Base-by-base conservation (phyloP, 1,140 invertebrate genomes). In the Archegozetes longisetosus region DNA sequence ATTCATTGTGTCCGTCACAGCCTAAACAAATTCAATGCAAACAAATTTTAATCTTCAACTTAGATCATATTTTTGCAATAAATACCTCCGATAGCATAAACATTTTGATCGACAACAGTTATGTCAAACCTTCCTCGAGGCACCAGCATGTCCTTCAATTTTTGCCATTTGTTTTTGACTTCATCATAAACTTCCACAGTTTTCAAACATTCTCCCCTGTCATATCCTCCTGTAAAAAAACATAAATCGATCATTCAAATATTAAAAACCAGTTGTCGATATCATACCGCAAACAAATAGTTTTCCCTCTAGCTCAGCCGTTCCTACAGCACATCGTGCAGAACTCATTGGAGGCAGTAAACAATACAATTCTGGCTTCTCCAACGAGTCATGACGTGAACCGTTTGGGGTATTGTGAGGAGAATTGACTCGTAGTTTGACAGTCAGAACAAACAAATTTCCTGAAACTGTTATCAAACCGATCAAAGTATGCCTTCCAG, bases 181-280 rank as follows among this genome's bases (percentile, higher is more conserved):
- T 82, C 78, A 67, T 84, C 76, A 71, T 85, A 90, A 22, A 77
- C 75, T 73, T 89, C 87, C 1, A 82, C 84, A 17, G 77, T 77
- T 56, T 79, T 80, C 49, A 91, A 73, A 68, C 86, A 89, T 69
- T 90, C 85, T 20, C 82, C 84, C 49, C 87, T 76, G 70, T 90
- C 85, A 71, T 91, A 90, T 9, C 88, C 87, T 70, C 85, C 84
- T 82, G 69, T 66, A 70, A 74, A 68, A 17, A 69, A 64, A 61
- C 64, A 62, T 49, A 61, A 50, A 24, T 29, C 20, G 60, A 23
- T 53, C 14, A 17, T 62, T 22, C 17, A 14, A 27, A 2, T 17
- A 57, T 9, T 17, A 26, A 64, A 56, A 61, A 61, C 27, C 17
- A 49, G 32, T 6, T n/a, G n/a, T 20, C 22, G 12, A 17, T 22